Base-by-base conservation (phyloP, 1,140 invertebrate species). In the Cotesia glomerata region DNA sequence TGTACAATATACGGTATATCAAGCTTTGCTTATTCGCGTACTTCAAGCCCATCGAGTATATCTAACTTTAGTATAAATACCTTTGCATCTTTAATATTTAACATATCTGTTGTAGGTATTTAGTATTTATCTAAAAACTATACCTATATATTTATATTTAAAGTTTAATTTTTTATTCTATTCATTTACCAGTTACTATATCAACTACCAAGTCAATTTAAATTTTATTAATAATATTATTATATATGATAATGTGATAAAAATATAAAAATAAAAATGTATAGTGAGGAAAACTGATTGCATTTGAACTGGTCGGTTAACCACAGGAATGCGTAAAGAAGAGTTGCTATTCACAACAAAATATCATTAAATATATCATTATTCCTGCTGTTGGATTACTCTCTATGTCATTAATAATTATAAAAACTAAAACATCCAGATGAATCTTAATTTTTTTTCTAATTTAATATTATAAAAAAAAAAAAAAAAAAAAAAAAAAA, bases 1-100 rank as follows among this genome's bases (percentile, higher is more conserved):
- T 26, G 26, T 26, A 26, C 26, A 3, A 26, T 26, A 26, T 26
- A 26, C 26, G 26, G 26, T 26, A 26, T 26, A 26, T 26, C 26
- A 80, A 83, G 81, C 79, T 83, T 75, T 79, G 79, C 77, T 83
- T 82, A 79, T 81, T 82, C 77, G 68, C 56, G 39, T 49, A 45
- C 69, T 79, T 77, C 79, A 76, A 81, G 77, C 75, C 81, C 81
- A 82, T 78, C 78, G 74, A 76, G 74, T 74, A 71, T 77, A 77
- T 59, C 67, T 75, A 76, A 80, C 39, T 18, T 11, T 11, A 9
- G 11, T 45, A 35, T 26, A 26, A 32, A 26, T 32, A 59, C 4
- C 16, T 18, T 65, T 65, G 32, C 26, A 65, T 36, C 62, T n/a
- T 18, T 13, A 45, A 32, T 36, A 8, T 65, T 39, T 16, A 11